Conservation (phyloP, 23 tunicate genomes). For the Clavelina lepadiformis region DNA sequence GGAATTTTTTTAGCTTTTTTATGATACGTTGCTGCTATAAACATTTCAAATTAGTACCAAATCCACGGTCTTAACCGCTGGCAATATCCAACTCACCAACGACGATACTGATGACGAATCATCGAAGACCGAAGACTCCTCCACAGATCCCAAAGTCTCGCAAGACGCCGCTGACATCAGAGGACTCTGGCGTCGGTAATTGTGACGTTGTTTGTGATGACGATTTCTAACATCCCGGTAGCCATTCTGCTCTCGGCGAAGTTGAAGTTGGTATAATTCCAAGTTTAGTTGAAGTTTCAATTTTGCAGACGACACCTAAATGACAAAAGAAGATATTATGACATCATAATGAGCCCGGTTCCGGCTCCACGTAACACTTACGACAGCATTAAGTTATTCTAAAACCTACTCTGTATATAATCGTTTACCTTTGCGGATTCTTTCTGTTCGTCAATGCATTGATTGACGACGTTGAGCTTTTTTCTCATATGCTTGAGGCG, state of each 20-base stretch:
- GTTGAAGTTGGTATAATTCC: conserved; percentile 39
- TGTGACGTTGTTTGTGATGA: not conserved
- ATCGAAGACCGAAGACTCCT: conserved; percentile 41
- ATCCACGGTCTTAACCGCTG: not conserved
- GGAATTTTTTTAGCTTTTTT: too few species aligned
- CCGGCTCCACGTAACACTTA: too few species aligned
- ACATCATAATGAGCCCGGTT: too few species aligned
- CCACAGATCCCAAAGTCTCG: conserved; percentile 28
- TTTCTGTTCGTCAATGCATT: conserved; percentile 46
- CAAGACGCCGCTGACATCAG: conserved; percentile 21
- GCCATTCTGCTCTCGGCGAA: conserved; percentile 18
- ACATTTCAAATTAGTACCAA: too few species aligned
- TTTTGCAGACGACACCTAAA: conserved; percentile 40
- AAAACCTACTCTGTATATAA: not conserved
- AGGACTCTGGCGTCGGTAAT: not conserved
- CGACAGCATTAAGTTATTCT: too few species aligned
- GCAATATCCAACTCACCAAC: conserved; percentile 44
- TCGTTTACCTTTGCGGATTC: conserved; percentile 35
- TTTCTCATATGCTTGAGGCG: conserved; percentile 32
- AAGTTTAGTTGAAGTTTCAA: conserved; percentile 29
- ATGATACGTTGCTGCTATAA: too few species aligned
- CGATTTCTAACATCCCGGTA: not conserved
- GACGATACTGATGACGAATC: conserved; percentile 34
- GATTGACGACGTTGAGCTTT: conserved; percentile 44
- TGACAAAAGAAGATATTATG: not conserved